phyloP scores from a whole-genome alignment of 2,113 vertebrate species.

The Myotis yumanensis region DNA sequence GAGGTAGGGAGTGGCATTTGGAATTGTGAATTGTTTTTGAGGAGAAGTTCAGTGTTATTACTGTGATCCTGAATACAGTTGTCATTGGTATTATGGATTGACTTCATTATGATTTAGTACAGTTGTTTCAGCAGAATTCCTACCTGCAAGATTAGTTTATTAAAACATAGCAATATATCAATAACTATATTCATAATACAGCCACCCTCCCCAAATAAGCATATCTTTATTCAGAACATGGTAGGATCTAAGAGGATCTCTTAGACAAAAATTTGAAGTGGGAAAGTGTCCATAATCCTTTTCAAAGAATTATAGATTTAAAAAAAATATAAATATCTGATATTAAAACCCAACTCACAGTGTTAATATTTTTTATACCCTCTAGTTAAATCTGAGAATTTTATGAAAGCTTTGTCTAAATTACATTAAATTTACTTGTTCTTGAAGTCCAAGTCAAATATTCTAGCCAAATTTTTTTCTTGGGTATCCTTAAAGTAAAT shows the following conservation, averaged over 20 bases:
- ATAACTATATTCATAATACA: neutral
- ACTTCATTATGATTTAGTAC: neutral
- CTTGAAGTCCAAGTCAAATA: neutral
- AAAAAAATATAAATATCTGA: neutral
- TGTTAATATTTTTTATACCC: neutral
- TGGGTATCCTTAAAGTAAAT: neutral
- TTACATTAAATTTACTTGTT: neutral
- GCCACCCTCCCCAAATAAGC: neutral
- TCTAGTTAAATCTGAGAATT: neutral
- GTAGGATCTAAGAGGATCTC: neutral
- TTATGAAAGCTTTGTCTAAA: neutral
- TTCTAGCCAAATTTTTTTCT: neutral
- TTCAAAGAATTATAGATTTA: neutral
- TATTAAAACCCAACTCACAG: neutral
- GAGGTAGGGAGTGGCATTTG: neutral
- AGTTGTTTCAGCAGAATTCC: neutral
- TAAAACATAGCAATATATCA: neutral
- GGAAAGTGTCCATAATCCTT: neutral
- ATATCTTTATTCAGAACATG: neutral
- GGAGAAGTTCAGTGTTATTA: neutral
- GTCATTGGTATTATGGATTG: neutral
- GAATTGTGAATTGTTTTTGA: neutral
- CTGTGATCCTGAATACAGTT: neutral
- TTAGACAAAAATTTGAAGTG: conserved; percentile 34
- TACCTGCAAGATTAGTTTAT: neutral